Base-by-base conservation (phyloP, 2,797 vertebrate species). In the Catamblyrhynchus diadema region DNA sequence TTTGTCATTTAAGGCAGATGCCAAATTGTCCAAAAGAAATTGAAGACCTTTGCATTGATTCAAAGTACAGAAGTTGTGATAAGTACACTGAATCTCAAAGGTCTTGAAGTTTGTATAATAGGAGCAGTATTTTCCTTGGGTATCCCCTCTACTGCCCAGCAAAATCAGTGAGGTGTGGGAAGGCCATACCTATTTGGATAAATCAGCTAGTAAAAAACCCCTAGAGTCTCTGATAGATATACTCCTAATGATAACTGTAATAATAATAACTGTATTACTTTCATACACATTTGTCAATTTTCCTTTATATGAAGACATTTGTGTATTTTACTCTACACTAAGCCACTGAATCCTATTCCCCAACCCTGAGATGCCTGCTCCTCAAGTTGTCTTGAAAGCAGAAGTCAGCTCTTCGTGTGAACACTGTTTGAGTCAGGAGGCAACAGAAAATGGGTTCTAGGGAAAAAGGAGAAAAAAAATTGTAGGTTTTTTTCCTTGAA, bases 141-240 rank as follows among this genome's bases (percentile, higher is more conserved):
- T 48, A 60, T 39, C 7, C 13, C 14, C 4, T 23, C 8, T 6
- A 7, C 1, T 2, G 6, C 10, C 15, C 5, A 0, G 0, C 39
- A 59, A 67, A 60, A 27, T 25, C 48, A 62, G 11, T 59, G 62
- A 65, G 16, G 24, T 22, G 9, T 37, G 24, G 35, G 54, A 78
- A 66, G 14, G 44, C 33, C 45, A 66, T n/a, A 88, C 23, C 11
- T 28, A 53, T 3, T 8, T 7, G 35, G 70, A 60, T 6, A 84
- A n/a, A 51, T 32, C 37, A 81, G 32, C 48, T 51, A 62, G 22
- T 12, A 18, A 74, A 64, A 64, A 57, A 30, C 0, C 0, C 9
- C 19, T 33, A 37, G 65, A 65, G 1, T 2, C 19, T 16, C 23
- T 21, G 6, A 65, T 25, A 53, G 0, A 19, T 19, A 37, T 8